Conservation (phyloP, 2,888 invertebrate species). For the Phalera bucephala region DNA sequence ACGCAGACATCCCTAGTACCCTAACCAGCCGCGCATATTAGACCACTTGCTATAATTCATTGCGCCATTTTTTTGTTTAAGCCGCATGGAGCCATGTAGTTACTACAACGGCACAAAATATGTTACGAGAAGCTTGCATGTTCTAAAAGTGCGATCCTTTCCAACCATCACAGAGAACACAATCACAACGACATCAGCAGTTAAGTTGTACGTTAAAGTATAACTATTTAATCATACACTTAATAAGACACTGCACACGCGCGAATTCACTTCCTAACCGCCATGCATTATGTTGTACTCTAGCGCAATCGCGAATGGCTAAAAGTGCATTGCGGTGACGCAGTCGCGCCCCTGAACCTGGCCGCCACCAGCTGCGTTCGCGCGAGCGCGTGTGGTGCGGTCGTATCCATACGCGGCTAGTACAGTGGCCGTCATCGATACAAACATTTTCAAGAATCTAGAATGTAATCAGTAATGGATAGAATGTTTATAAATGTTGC, state of each 20-base stretch:
- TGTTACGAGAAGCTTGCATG: not conserved
- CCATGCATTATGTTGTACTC: conserved; percentile 26
- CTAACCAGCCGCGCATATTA: not conserved
- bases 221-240: conserved; percentile 4
- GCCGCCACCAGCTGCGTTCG: conserved; percentile 17
- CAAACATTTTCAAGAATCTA: not conserved
- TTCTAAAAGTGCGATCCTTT: not conserved
- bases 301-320: conserved; percentile 29
- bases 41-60: not conserved
- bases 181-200: not conserved
- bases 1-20: not conserved
- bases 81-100: not conserved
- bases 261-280: conserved; percentile 25
- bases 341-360: conserved; percentile 47
- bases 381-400: not conserved
- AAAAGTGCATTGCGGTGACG: conserved; percentile 48
- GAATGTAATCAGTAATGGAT: conserved; percentile 28
- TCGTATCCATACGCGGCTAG: not conserved
- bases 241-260: conserved; percentile 20
- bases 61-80: not conserved
- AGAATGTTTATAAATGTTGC: conserved; percentile 6
- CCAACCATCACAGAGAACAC: not conserved
- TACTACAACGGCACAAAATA: too few relatives aligned
- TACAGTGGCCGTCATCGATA: conserved; percentile 13
- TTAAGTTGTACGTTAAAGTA: not conserved